These are phyloP conservation scores for Bungarus multicinctus DNA, from an alignment of 2,113 vertebrate genomes.

Conservation along the genomic window DNA sequence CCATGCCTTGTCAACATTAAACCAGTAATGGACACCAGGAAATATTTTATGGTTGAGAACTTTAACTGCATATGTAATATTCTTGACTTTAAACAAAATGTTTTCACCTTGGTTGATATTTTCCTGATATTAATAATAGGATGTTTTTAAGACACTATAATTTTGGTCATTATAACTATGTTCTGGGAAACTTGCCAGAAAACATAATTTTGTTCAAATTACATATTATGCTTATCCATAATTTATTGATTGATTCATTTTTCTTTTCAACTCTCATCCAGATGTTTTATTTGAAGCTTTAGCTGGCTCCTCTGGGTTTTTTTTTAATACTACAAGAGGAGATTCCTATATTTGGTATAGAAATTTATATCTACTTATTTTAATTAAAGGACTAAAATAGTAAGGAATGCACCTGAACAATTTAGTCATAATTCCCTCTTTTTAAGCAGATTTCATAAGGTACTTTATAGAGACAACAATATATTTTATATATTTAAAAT, in stretches of 20 bases:
- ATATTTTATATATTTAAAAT: not conserved
- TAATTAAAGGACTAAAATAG: conserved; percentile 44
- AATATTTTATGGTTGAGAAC: not conserved
- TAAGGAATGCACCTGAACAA: not conserved
- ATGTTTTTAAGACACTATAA: not conserved
- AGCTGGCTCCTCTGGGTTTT: conserved; percentile 24
- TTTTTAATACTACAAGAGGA: not conserved
- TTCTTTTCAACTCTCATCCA: conserved; percentile 35
- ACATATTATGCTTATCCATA: conserved; percentile 1
- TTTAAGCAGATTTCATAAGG: not conserved
- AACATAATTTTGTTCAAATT: not conserved
- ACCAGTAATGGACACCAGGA: not conserved
- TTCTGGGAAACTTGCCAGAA: conserved; percentile 6
- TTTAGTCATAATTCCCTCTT: conserved; percentile 7
- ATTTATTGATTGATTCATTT: conserved; percentile 6
- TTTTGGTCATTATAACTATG: not conserved
- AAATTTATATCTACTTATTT: conserved; percentile 43
- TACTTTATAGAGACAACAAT: not conserved
- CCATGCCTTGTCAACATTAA: not conserved
- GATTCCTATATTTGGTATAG: conserved; percentile 38
- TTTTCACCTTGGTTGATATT: conserved; percentile 15
- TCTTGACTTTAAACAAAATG: not conserved
- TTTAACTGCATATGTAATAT: not conserved
- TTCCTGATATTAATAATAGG: conserved; percentile 12
- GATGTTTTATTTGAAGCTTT: conserved; percentile 32